Evolutionary conservation across 2,113 vertebrate genomes (phyloP).

Genomic region (Tonatia bakeri): DNA sequence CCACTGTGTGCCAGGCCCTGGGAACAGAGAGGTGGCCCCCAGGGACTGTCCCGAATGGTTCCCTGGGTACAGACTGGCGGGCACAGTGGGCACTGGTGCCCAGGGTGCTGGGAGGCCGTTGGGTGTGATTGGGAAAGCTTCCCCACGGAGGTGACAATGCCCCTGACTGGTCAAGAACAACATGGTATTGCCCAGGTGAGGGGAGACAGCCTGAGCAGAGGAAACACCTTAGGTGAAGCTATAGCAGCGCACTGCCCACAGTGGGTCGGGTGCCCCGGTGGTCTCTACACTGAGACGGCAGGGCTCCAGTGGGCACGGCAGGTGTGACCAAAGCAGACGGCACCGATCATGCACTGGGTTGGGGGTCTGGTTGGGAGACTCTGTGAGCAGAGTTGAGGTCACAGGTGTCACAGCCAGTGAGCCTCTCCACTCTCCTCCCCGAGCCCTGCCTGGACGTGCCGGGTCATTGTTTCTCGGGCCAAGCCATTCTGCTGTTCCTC

Average conservation of each 20-base stretch:
- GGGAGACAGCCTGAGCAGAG: background rate
- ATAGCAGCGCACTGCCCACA: background rate
- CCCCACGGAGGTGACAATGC: background rate
- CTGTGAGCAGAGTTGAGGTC: background rate
- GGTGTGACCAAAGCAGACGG: background rate
- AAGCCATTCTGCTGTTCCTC: background rate
- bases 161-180: background rate
- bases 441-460: background rate
- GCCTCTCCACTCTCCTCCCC: fast-evolving
- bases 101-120: background rate
- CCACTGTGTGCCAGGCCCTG: background rate
- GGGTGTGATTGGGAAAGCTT: background rate
- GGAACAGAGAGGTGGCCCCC: background rate
- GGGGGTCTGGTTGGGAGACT: background rate
- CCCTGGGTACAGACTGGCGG: background rate
- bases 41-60: background rate
- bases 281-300: background rate
- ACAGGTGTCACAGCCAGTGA: background rate
- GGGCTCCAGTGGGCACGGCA: background rate
- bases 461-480: background rate
- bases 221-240: background rate
- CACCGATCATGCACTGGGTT: background rate
- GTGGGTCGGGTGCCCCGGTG: background rate
- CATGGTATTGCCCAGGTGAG: background rate
- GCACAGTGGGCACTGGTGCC: background rate